Evolutionary conservation across 2,113 vertebrate species (phyloP).

Genomic region (Sceloporus undulatus): DNA sequence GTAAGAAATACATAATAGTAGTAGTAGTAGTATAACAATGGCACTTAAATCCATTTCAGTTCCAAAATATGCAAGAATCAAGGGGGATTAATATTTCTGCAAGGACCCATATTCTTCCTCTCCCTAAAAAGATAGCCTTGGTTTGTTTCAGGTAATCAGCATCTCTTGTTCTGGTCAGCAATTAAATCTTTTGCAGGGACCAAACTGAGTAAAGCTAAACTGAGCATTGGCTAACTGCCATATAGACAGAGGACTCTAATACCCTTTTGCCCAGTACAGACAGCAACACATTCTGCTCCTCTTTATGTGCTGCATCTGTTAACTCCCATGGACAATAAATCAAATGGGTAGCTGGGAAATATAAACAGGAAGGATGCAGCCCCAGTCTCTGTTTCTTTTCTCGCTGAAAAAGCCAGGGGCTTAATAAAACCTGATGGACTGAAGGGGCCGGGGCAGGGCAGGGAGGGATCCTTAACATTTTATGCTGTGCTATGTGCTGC

Average conservation of each 20-base stretch:
- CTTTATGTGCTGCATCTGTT: not conserved
- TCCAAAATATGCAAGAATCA: too few species aligned
- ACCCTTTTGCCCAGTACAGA: not conserved
- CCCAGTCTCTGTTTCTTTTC: not conserved
- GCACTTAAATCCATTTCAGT: too few species aligned
- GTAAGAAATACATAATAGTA: too few species aligned
- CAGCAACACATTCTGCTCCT: not conserved
- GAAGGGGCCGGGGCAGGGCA: not conserved
- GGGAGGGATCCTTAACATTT: not conserved
- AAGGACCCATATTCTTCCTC: too few species aligned
- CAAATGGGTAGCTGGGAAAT: not conserved
- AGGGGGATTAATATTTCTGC: too few species aligned
- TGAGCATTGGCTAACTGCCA: too few species aligned
- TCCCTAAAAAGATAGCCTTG: too few species aligned
- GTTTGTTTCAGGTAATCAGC: not conserved
- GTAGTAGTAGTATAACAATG: too few species aligned
- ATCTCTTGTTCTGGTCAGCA: not conserved
- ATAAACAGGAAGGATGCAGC: not conserved
- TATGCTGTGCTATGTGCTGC: not conserved
- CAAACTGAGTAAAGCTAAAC: not conserved
- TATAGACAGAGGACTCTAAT: not conserved
- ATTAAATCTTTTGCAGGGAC: not conserved
- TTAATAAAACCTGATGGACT: not conserved
- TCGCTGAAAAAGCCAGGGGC: not conserved
- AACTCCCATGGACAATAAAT: not conserved